Conservation (phyloP, 2,113 vertebrate genomes). For the Lichenostomus cassidix region DNA sequence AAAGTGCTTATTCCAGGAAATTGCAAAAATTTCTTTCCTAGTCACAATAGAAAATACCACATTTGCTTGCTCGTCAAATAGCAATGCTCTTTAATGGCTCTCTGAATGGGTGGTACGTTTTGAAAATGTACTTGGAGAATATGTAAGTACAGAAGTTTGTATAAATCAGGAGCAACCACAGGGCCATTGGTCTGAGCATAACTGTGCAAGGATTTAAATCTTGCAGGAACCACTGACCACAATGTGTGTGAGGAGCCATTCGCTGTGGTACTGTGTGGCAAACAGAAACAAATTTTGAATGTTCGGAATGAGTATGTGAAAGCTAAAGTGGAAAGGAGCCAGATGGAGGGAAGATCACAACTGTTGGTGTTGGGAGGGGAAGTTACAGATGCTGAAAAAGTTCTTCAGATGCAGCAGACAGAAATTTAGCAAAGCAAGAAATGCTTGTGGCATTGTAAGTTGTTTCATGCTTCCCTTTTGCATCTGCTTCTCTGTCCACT, state of each 20-base stretch:
- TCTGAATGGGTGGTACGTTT: not conserved
- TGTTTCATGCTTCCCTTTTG: not conserved
- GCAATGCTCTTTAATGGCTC: not conserved
- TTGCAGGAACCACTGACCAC: not conserved
- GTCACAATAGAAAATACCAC: not conserved
- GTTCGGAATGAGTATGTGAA: not conserved
- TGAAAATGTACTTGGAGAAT: not conserved
- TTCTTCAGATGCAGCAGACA: not conserved
- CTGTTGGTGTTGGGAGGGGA: not conserved
- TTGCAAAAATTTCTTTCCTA: not conserved
- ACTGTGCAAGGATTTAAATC: not conserved
- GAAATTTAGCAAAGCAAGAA: not conserved
- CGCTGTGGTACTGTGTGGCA: not conserved
- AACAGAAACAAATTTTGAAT: not conserved
- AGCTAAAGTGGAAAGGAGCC: not conserved
- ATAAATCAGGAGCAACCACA: not conserved
- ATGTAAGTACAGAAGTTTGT: not conserved
- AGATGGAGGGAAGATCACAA: not conserved
- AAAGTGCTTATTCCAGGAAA: conserved; percentile 23
- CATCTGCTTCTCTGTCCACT: accelerated
- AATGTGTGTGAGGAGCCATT: not conserved
- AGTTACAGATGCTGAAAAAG: not conserved
- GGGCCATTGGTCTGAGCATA: not conserved
- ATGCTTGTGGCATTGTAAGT: not conserved
- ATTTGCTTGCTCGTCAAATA: not conserved